Conservation (phyloP, 1,140 invertebrate species). For the Himalopsyche phryganea region DNA sequence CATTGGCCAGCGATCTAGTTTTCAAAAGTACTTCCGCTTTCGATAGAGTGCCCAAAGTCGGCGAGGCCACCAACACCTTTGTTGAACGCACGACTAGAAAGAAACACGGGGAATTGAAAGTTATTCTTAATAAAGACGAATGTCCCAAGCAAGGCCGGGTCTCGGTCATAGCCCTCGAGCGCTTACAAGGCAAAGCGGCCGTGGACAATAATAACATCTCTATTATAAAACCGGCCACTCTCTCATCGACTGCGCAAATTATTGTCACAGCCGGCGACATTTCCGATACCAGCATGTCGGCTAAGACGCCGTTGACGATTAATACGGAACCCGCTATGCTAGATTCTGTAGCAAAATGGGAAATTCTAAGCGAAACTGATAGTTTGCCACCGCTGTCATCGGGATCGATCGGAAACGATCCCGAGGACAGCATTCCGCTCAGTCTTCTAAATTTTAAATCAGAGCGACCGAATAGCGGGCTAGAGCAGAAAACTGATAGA, state of each 20-base stretch:
- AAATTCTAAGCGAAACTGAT: slow-evolving; percentile 56
- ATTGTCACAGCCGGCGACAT: background rate
- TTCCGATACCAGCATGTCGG: background rate
- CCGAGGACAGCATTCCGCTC: slow-evolving; percentile 51
- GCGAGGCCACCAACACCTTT: slow-evolving; percentile 61
- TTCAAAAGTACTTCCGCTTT: slow-evolving; percentile 49
- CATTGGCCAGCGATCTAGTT: slow-evolving; percentile 26
- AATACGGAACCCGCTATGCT: slow-evolving; percentile 14
- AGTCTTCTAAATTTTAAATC: slow-evolving; percentile 48
- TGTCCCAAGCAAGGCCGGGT: slow-evolving; percentile 51
- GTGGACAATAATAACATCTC: slow-evolving; percentile 25
- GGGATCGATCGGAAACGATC: slow-evolving; percentile 48
- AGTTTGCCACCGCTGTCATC: slow-evolving; percentile 51
- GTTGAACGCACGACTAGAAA: slow-evolving; percentile 53
- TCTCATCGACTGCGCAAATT: background rate
- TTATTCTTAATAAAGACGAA: slow-evolving; percentile 49
- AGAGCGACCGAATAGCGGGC: slow-evolving; percentile 38
- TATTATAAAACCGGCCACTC: background rate
- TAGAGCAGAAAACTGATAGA: slow-evolving; percentile 44
- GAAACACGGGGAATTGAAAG: slow-evolving; percentile 46
- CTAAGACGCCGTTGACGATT: background rate
- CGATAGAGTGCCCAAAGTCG: slow-evolving; percentile 62
- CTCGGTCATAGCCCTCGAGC: slow-evolving; percentile 57
- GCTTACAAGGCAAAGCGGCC: slow-evolving; percentile 50
- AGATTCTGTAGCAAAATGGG: slow-evolving; percentile 53